Evolutionary conservation across 2,797 vertebrate species (phyloP), one percentile per base, ranked within the genome.

Genomic region (Argentina silus): DNA sequence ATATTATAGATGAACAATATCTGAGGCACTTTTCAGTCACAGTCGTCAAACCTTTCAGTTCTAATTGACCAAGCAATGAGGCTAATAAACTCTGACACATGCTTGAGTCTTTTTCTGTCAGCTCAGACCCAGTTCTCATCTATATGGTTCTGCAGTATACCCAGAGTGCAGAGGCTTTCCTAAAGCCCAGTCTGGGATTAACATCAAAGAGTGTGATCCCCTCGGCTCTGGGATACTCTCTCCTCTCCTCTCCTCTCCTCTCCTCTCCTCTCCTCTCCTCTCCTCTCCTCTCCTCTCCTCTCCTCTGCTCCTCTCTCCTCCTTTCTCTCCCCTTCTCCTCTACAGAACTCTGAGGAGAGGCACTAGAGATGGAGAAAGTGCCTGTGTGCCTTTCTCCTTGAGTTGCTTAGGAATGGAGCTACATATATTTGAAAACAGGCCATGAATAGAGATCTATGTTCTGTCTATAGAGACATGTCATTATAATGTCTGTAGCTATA

Each of bases 141-240:
- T 48, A 8, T 21, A 55, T 43, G 66, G 50, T 21, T 15, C 10
- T 9, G 66, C n/a, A 17, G 15, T 8, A 48, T 3, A 62, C 12
- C 23, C 23, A 62, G 21, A 62, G 23, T 53, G 69, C 44, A 19
- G 14, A 60, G 43, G 55, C 69, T 60, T 44, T 70, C 56, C 47
- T 7, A 60, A 62, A 15, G 23, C 23, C 27, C 50, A 23, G 57
- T 15, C 59, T 50, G 47, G 59, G 23, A 71, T 71, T 62, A 65
- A 47, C 62, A 55, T 66, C 62, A 73, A 73, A 73, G 71, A 19
- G 19, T 15, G 51, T n/a, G 36, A 63, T 57, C 44, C 6, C 59
- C 14, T 42, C 21, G 45, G n/a, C 23, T 56, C 67, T 57, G 53
- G 9, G 8, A 19, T 8, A 4, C 56, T 8, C 27, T n/a, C 19